Evolutionary conservation across 2,113 vertebrate genomes (phyloP).

Genomic region (Ramphastos sulfuratus): DNA sequence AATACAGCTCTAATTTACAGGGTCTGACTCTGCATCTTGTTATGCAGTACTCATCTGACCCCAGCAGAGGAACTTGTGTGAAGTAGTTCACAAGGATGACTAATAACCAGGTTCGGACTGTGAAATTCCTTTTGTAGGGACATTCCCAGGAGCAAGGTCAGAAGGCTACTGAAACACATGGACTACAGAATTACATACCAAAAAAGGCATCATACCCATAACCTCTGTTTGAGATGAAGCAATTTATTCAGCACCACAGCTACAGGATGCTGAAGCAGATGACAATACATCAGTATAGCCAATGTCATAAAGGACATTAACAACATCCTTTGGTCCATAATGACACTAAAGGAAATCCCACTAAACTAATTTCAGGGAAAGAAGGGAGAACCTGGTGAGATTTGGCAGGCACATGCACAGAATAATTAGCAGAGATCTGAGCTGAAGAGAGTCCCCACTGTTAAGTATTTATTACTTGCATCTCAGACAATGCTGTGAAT

Average conservation of each 20-base stretch:
- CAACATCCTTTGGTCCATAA: background rate
- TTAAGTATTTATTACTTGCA: background rate
- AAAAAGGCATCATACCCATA: background rate
- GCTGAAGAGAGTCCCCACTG: background rate
- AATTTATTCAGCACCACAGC: background rate
- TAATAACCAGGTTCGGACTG: background rate
- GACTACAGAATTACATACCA: background rate
- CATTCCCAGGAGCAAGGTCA: background rate
- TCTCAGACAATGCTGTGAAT: background rate
- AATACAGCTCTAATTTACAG: background rate
- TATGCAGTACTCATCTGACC: background rate
- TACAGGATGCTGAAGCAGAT: background rate
- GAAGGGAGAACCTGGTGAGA: background rate
- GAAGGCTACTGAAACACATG: background rate
- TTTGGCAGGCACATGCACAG: background rate
- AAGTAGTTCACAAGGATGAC: background rate
- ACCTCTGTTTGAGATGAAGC: background rate
- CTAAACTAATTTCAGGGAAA: background rate
- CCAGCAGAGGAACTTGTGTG: background rate
- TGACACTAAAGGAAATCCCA: background rate
- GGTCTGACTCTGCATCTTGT: background rate
- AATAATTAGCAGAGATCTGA: constrained; percentile 31
- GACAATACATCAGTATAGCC: background rate
- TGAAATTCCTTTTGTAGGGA: background rate
- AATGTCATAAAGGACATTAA: background rate